phyloP scores from a whole-genome alignment of 2,888 invertebrate species.

The Oligia latruncula region DNA sequence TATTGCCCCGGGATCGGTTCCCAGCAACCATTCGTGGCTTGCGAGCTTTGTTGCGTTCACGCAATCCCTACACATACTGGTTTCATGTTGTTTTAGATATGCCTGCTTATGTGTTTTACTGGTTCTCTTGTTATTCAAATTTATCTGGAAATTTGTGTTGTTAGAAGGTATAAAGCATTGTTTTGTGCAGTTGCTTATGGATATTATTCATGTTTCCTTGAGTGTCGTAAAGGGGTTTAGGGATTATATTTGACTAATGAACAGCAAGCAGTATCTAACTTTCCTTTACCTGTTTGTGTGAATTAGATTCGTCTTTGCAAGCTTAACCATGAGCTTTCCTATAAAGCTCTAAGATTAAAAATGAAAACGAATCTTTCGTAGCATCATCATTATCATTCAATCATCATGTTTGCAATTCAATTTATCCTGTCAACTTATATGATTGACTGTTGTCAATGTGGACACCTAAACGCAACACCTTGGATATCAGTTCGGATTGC shows the following conservation, averaged over 20 bases:
- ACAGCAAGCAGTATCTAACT: background rate
- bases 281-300: background rate
- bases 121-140: slow-evolving; percentile 59
- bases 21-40: slow-evolving; percentile 76
- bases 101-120: slow-evolving; percentile 51
- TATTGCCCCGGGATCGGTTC: slow-evolving; percentile 84
- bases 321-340: background rate
- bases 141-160: slow-evolving; percentile 40
- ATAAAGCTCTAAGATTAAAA: background rate
- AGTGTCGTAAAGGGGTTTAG: slow-evolving; percentile 17
- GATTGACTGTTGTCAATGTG: background rate
- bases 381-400: background rate
- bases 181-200: slow-evolving; percentile 26
- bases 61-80: slow-evolving; percentile 58
- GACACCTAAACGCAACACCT: background rate
- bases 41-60: slow-evolving; percentile 79
- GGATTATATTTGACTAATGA: slow-evolving; percentile 42
- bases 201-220: slow-evolving; percentile 42
- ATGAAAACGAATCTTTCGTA: background rate
- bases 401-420: background rate
- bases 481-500: background rate
- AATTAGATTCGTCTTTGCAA: background rate
- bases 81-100: slow-evolving; percentile 49
- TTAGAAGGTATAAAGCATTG: slow-evolving; percentile 37
- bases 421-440: background rate